Base-by-base conservation (phyloP, 2,113 vertebrate species). In the Apodemus sylvaticus region DNA sequence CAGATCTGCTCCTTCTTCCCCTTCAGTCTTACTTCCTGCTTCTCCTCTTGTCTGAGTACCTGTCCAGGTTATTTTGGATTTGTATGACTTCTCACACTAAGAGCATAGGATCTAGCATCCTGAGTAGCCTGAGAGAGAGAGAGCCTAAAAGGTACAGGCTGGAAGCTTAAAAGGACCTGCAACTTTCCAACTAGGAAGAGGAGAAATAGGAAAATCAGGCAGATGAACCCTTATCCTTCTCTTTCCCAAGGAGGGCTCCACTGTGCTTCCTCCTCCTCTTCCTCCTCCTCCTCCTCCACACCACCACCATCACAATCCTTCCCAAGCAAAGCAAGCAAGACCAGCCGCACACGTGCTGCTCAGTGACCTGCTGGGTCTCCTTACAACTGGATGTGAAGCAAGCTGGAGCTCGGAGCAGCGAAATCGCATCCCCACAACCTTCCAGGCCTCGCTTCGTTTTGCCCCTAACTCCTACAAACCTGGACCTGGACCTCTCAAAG, bases 271-370 rank as follows among this genome's bases (percentile, higher is more conserved):
- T 78, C 73, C 4, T 74, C 71, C 4, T 11, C 70, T 4, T 39
- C 74, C 29, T 87, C 55, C 2, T 78, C 39, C 9, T 64, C 31
- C 4, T 71, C 70, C 7, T 71, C 60, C 11, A 87, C 55, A 1
- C 70, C 53, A 48, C 31, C 71, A n/a, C 29, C 45, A 48, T 7
- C 45, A 48, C 45, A 86, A 73, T 20, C 64, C 39, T 94, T 85
- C 77, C 86, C 70, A 60, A 91, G 82, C 74, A 89, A 62, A 48
- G 7, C 55, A 85, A 64, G 66, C 73, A 95, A 95, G 62, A 53
- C n/a, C 79, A 42, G 26, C 45, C 45, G 45, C 31, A 22, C 93
- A 60, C 26, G 26, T n/a, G n/a, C n/a, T 88, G 51, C 51, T 39
- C 10, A 77, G 22, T 71, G 89, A 76, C 26, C 14, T 70, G 66